Conservation (phyloP, 2,113 vertebrate genomes). For the Zosterops borbonicus region DNA sequence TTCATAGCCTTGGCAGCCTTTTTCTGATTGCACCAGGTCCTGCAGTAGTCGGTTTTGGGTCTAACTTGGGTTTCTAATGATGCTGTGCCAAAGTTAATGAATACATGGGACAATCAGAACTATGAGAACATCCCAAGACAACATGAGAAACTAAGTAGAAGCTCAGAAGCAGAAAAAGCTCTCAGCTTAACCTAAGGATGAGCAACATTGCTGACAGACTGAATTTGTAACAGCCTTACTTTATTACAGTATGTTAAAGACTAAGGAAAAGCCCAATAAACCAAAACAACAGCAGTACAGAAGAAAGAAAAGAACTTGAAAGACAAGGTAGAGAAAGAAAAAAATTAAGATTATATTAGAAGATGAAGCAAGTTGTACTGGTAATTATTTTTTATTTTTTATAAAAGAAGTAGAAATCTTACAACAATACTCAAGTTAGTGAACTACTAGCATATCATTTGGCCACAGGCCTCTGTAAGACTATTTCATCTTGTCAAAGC, state of each 20-base stretch:
- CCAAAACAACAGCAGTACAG: background rate
- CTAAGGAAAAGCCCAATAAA: background rate
- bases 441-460: background rate
- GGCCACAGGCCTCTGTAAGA: background rate
- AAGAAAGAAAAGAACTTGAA: background rate
- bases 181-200: background rate
- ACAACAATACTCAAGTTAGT: background rate
- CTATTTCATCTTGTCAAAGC: background rate
- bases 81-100: background rate
- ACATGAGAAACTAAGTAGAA: background rate
- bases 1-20: background rate
- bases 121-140: background rate
- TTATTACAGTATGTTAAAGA: background rate
- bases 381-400: background rate
- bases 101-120: background rate
- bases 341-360: background rate
- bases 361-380: background rate
- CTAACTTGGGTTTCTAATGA: background rate
- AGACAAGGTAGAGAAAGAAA: background rate
- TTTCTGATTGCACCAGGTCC: background rate
- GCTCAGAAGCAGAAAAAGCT: background rate
- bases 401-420: background rate
- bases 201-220: background rate
- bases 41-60: background rate
- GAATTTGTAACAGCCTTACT: background rate